Conservation (phyloP, 2,113 vertebrate species). For the Leiothrix lutea region DNA sequence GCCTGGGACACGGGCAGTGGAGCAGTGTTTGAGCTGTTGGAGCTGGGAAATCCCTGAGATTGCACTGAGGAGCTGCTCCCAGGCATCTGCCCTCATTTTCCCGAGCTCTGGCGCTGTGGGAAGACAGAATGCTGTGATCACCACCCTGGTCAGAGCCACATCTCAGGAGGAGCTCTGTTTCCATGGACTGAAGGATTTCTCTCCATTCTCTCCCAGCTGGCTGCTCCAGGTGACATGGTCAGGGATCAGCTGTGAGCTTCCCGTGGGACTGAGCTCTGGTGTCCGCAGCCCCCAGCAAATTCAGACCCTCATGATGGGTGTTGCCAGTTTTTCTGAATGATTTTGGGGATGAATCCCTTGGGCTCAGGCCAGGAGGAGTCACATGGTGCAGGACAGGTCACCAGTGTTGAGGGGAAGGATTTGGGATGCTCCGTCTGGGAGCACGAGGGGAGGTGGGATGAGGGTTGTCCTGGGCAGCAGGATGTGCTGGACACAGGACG, state of each 20-base stretch:
- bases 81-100: neutral
- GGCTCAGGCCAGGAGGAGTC: neutral
- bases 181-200: neutral
- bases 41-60: neutral
- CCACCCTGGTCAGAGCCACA: accelerated
- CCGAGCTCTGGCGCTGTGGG: accelerated
- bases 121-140: neutral
- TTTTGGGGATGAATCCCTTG: neutral
- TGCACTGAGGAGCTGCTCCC: neutral
- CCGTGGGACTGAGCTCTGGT: accelerated
- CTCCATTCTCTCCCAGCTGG: neutral
- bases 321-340: neutral
- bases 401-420: neutral
- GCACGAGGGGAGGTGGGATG: accelerated
- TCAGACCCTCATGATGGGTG: neutral
- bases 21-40: accelerated
- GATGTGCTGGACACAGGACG: neutral
- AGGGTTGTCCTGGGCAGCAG: neutral
- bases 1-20: accelerated
- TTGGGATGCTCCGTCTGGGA: accelerated
- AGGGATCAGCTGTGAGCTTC: neutral
- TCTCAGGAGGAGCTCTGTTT: neutral
- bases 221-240: accelerated
- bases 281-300: neutral
- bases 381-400: neutral